phyloP scores from a whole-genome alignment of 1,140 invertebrate genomes.

The Dendrolimus kikuchii region DNA sequence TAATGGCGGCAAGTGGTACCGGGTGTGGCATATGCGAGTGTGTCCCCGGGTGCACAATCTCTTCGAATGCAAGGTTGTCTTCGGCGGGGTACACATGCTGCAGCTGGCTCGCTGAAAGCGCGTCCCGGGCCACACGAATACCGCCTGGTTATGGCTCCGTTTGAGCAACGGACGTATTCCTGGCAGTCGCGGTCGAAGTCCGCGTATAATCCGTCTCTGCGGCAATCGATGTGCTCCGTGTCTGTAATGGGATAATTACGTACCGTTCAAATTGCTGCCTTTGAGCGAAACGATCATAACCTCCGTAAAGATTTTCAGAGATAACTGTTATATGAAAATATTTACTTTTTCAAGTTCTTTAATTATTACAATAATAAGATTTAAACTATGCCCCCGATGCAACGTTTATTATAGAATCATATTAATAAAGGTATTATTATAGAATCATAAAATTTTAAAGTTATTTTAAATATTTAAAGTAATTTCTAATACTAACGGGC shows the following conservation, averaged over 20 bases:
- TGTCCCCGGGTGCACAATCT: constrained; percentile 41
- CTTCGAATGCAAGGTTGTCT: constrained; percentile 48
- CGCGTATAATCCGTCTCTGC: constrained; percentile 46
- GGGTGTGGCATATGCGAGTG: constrained; percentile 66
- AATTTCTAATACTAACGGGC: constrained; percentile 33
- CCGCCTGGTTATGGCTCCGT: constrained; percentile 31
- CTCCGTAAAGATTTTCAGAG: too few relatives aligned
- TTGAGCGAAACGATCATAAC: neutral
- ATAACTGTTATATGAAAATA: too few relatives aligned
- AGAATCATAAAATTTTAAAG: neutral
- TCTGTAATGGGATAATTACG: constrained; percentile 25
- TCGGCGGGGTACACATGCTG: constrained; percentile 46
- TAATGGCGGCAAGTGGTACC: constrained; percentile 69
- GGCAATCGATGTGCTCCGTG: constrained; percentile 35
- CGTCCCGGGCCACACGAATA: constrained; percentile 49
- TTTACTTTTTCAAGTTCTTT: too few relatives aligned
- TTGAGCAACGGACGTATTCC: constrained; percentile 47
- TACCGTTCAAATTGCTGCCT: neutral
- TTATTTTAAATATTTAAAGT: neutral
- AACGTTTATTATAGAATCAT: too few relatives aligned
- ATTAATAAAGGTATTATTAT: constrained; percentile 4
- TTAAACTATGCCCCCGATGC: too few relatives aligned
- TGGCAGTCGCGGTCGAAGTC: constrained; percentile 52
- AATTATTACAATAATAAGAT: too few relatives aligned
- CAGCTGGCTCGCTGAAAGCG: constrained; percentile 49